Conservation (phyloP, 2,113 vertebrate genomes). For the Rhizomys pruinosus region DNA sequence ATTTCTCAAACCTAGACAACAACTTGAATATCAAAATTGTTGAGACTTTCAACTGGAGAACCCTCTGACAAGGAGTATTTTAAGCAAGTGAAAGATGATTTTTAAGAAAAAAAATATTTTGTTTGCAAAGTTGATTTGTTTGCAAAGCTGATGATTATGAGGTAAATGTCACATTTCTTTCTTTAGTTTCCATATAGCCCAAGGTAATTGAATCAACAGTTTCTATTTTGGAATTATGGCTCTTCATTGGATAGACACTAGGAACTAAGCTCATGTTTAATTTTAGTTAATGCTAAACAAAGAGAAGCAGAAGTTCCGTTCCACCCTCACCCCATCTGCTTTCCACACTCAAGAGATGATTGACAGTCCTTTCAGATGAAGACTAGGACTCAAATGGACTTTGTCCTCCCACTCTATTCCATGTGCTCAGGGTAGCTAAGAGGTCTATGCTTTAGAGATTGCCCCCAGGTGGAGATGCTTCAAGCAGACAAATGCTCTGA, state of each 20-base stretch:
- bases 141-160: background rate
- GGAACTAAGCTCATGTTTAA: background rate
- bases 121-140: background rate
- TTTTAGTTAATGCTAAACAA: conserved; percentile 54
- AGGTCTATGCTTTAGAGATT: background rate
- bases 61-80: background rate
- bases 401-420: fast-evolving
- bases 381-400: background rate
- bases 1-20: background rate
- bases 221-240: background rate
- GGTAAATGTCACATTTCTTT: conserved; percentile 34
- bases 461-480: background rate
- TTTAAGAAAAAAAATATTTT: background rate
- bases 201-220: conserved; percentile 19
- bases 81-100: background rate
- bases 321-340: conserved; percentile 1
- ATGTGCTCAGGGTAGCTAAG: background rate
- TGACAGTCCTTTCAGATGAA: background rate
- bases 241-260: background rate
- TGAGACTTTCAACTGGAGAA: background rate
- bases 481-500: background rate
- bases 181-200: background rate
- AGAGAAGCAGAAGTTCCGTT: background rate
- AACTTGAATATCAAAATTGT: background rate
- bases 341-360: background rate